phyloP scores from a whole-genome alignment of 2,888 invertebrate genomes.

The Sialis lutaria region DNA sequence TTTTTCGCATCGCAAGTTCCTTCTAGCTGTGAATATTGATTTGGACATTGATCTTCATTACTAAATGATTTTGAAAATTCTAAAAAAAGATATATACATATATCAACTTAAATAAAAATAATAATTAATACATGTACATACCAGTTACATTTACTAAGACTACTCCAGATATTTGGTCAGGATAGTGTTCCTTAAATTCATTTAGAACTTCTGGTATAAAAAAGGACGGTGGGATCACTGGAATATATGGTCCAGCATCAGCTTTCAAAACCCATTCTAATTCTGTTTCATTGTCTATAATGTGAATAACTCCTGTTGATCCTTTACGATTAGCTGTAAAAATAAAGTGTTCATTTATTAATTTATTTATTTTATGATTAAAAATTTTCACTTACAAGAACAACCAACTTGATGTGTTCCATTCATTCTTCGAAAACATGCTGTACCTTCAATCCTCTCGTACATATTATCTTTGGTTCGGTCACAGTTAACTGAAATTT shows the following conservation, averaged over 20 bases:
- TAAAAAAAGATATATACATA: conserved; percentile 13
- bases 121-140: conserved; percentile 5
- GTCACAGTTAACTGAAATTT: conserved; percentile 29
- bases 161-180: conserved; percentile 44
- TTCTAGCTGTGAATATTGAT: conserved; percentile 43
- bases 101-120: no score
- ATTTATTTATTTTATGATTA: background rate
- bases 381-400: conserved; percentile 49
- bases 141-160: conserved; percentile 30
- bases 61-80: conserved; percentile 22
- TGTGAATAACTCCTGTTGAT: conserved; percentile 70
- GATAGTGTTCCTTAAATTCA: conserved; percentile 29
- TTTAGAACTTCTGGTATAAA: conserved; percentile 38
- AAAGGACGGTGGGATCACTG: conserved; percentile 45
- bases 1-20: conserved; percentile 18
- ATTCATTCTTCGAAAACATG: conserved; percentile 81
- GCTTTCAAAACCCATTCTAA: conserved; percentile 57
- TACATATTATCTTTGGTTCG: conserved; percentile 71
- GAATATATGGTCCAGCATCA: conserved; percentile 66
- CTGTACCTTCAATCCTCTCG: conserved; percentile 47
- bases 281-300: conserved; percentile 45
- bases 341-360: conserved; percentile 2
- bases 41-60: conserved; percentile 69
- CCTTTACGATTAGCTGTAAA: conserved; percentile 53
- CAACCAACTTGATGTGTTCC: conserved; percentile 93